phyloP scores from a whole-genome alignment of 2,888 invertebrate species.

The Ernsta delagoae region DNA sequence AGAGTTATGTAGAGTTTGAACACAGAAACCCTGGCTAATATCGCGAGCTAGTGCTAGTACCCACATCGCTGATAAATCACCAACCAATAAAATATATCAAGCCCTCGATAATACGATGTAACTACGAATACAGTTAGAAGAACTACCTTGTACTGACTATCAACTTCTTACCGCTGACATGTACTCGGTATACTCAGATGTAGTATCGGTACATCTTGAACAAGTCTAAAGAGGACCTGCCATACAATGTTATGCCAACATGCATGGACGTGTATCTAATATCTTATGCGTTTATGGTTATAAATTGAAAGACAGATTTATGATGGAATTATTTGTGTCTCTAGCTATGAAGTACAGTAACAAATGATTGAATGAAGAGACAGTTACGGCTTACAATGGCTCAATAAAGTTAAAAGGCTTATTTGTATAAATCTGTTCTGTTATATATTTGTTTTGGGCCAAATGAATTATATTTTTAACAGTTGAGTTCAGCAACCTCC shows the following conservation, averaged over 20 bases:
- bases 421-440: too few relatives aligned
- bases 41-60: neutral
- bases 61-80: neutral
- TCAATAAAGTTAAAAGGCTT: neutral
- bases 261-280: neutral
- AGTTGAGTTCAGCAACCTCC: too few relatives aligned
- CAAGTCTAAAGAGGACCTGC: slow-evolving; percentile 12
- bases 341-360: neutral
- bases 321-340: neutral
- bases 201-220: slow-evolving; percentile 18
- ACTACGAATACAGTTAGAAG: slow-evolving; percentile 17
- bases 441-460: too few relatives aligned
- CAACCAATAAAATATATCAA: slow-evolving; percentile 10
- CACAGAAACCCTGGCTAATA: too few relatives aligned
- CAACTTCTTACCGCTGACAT: slow-evolving; percentile 9
- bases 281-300: slow-evolving; percentile 14
- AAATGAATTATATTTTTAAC: too few relatives aligned
- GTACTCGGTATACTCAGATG: neutral
- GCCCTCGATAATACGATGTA: neutral
- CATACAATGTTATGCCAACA: slow-evolving; percentile 10
- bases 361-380: neutral
- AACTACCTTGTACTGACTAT: slow-evolving; percentile 16
- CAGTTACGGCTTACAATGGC: neutral
- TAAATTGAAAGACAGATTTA: slow-evolving; percentile 11
- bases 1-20: too few relatives aligned